These are phyloP conservation scores for Leptopilina syphax DNA, from an alignment of 2,888 invertebrate species.

Conservation along the genomic window DNA sequence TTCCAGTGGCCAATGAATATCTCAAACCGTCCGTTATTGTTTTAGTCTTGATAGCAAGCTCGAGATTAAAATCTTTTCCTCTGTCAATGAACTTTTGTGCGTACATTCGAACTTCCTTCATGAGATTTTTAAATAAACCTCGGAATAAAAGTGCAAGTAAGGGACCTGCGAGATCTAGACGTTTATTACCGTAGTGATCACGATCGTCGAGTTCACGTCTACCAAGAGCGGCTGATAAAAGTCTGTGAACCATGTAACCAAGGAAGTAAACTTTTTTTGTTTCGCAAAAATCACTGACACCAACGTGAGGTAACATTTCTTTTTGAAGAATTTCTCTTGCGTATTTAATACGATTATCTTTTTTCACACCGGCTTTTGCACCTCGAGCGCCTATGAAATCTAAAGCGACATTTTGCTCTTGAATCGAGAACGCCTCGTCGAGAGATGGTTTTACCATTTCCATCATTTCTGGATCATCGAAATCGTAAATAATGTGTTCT, in stretches of 20 bases:
- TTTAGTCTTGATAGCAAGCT: conserved; percentile 96
- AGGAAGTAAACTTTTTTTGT: conserved; percentile 99
- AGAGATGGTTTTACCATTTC: conserved; percentile 99
- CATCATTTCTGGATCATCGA: conserved; percentile 99
- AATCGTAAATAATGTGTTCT: conserved; percentile 99
- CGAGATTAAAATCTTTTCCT: conserved; percentile 98
- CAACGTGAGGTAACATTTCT: conserved; percentile 99
- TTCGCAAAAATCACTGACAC: conserved; percentile 99
- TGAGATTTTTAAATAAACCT: conserved; percentile 95
- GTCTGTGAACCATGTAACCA: conserved; percentile 99
- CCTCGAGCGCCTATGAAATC: conserved; percentile 99
- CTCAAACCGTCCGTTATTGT: conserved; percentile 98
- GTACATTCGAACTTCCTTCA: conserved; percentile 98
- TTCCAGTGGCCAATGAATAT: conserved; percentile 99
- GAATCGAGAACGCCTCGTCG: conserved; percentile 99
- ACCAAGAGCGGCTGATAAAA: conserved; percentile 94
- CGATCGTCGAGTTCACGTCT: conserved; percentile 98
- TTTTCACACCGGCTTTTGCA: conserved; percentile 97
- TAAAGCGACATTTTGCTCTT: conserved; percentile 98
- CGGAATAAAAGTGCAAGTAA: conserved; percentile 97
- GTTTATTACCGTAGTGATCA: conserved; percentile 99
- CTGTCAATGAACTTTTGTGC: conserved; percentile 99
- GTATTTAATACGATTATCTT: conserved; percentile 99
- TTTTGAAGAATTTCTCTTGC: conserved; percentile 99
- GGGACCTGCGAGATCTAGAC: conserved; percentile 98